Evolutionary conservation across 2,113 vertebrate genomes (phyloP).

Genomic region (Ammodytes dubius): DNA sequence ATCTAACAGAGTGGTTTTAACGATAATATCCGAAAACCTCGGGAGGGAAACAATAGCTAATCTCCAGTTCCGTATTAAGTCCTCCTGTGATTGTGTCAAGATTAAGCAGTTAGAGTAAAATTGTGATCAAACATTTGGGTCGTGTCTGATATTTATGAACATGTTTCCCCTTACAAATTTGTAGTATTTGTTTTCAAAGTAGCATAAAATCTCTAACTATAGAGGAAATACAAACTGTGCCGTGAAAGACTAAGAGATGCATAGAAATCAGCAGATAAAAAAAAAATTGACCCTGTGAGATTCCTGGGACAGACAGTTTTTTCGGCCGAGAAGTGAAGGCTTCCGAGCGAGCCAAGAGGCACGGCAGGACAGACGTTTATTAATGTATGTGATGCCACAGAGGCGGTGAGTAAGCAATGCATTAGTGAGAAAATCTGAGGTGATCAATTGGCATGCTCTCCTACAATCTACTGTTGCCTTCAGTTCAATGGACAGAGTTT

Average conservation of each 20-base stretch:
- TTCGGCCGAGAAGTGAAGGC: neutral
- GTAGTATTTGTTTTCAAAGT: neutral
- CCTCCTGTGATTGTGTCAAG: slow-evolving; percentile 35
- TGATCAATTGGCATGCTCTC: slow-evolving; percentile 18
- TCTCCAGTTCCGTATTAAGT: slow-evolving; percentile 45
- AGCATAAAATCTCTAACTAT: neutral
- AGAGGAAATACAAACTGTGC: neutral
- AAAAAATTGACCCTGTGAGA: slow-evolving; percentile 1
- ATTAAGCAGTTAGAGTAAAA: slow-evolving; percentile 36
- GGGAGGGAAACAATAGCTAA: slow-evolving; percentile 46
- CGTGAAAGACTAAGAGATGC: neutral
- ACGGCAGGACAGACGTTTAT: slow-evolving; percentile 23
- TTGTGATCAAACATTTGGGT: slow-evolving; percentile 24
- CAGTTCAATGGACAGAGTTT: neutral
- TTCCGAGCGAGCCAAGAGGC: slow-evolving; percentile 21
- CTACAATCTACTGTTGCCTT: slow-evolving; percentile 19
- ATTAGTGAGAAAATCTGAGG: slow-evolving; percentile 24
- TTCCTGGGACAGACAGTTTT: slow-evolving; percentile 5
- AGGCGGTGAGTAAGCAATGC: slow-evolving; percentile 35
- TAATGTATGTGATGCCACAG: slow-evolving; percentile 46
- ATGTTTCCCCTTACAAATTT: neutral
- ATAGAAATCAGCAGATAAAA: slow-evolving; percentile 6
- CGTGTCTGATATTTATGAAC: slow-evolving; percentile 11
- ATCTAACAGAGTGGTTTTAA: slow-evolving; percentile 33
- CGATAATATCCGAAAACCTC: slow-evolving; percentile 39